phyloP scores from a whole-genome alignment of 2,797 vertebrate species.

The Rhincodon typus region DNA sequence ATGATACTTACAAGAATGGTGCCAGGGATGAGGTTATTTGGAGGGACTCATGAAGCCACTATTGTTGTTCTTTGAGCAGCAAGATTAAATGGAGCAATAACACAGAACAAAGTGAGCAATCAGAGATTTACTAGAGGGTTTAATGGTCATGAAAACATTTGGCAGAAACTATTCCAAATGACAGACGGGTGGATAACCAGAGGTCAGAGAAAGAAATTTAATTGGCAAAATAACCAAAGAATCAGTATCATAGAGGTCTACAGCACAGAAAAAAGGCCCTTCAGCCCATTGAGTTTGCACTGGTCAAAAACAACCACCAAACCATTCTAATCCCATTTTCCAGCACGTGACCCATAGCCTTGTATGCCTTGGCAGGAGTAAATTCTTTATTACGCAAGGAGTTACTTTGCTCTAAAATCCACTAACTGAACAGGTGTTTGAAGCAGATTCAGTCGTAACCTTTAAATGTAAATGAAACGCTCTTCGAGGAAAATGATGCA shows the following conservation, averaged over 20 bases:
- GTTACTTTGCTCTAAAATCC: not conserved
- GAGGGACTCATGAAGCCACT: not conserved
- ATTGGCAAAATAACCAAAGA: not conserved
- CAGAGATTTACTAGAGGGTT: not conserved
- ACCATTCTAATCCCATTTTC: no score
- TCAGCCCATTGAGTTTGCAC: no score
- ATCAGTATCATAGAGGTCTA: no score
- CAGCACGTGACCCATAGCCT: no score
- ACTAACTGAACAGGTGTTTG: not conserved
- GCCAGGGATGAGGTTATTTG: not conserved
- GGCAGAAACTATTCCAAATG: not conserved
- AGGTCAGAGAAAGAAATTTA: not conserved
- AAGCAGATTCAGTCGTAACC: not conserved
- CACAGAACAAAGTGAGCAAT: no score
- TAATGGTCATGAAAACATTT: not conserved
- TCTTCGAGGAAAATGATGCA: not conserved
- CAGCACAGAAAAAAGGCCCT: no score
- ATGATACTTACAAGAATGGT: not conserved
- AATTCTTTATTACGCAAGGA: not conserved
- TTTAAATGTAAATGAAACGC: not conserved
- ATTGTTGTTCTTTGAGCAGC: not conserved
- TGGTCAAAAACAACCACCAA: no score
- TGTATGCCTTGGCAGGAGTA: no score
- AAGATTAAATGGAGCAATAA: not conserved
- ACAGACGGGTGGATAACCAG: not conserved